Evolutionary conservation across 1,140 invertebrate species (phyloP).

Genomic region (Cardiocondyla obscurior): DNA sequence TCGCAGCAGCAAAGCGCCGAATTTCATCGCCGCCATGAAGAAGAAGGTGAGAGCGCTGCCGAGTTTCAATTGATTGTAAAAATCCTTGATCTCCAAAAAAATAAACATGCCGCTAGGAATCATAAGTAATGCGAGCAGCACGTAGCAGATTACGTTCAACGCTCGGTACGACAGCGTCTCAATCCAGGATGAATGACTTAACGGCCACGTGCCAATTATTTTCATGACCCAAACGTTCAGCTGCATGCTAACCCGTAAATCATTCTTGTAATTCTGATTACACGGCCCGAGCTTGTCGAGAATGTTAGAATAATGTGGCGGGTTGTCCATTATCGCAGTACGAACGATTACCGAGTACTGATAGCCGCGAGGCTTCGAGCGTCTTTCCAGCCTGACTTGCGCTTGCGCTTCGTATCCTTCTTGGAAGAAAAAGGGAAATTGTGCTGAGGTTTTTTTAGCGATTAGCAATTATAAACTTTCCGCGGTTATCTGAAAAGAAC

Average conservation of each 20-base stretch:
- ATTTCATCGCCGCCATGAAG: constrained; percentile 73
- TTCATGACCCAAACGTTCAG: constrained; percentile 28
- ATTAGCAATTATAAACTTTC: background rate
- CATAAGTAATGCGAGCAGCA: constrained; percentile 45
- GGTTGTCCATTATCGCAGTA: background rate
- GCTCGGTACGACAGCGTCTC: background rate
- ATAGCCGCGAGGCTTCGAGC: background rate
- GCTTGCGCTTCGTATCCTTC: constrained; percentile 7
- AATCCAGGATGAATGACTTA: background rate
- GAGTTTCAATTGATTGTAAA: constrained; percentile 67
- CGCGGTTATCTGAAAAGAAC: background rate
- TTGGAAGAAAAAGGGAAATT: background rate
- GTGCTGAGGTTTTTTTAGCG: background rate
- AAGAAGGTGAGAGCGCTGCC: constrained; percentile 74
- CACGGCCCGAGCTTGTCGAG: background rate
- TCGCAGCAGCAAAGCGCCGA: constrained; percentile 62
- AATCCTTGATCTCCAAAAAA: constrained; percentile 67
- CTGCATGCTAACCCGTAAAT: background rate
- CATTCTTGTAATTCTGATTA: background rate
- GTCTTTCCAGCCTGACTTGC: background rate
- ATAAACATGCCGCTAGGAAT: constrained; percentile 37
- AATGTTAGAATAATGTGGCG: background rate
- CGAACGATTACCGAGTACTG: background rate
- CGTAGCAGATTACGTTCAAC: background rate
- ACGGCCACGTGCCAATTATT: constrained; percentile 47